Evolutionary conservation across 2,113 vertebrate genomes (phyloP).

Genomic region (Cephalopterus ornatus): DNA sequence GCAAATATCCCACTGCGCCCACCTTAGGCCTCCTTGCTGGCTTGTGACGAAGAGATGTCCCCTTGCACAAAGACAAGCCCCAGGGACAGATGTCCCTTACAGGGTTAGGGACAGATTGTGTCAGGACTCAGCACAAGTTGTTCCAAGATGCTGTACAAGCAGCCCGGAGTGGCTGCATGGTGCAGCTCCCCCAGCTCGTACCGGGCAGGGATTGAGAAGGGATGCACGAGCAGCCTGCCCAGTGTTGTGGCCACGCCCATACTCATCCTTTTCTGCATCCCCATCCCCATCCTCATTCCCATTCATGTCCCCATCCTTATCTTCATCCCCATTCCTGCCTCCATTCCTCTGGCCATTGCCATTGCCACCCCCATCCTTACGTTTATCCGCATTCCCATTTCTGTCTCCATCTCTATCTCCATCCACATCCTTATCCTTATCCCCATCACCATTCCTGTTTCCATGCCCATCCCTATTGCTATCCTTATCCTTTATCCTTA

Average conservation of each 20-base stretch:
- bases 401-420: background rate
- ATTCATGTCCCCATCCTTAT: background rate
- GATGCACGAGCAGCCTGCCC: accelerated
- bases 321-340: too few species aligned
- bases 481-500: background rate
- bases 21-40: background rate
- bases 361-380: accelerated
- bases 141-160: background rate
- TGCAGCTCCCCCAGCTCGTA: accelerated
- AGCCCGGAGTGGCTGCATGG: accelerated
- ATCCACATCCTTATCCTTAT: background rate
- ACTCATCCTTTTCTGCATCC: background rate
- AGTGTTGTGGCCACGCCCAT: background rate
- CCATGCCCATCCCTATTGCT: too few species aligned
- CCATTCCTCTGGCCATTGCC: too few species aligned
- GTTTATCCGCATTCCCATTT: accelerated
- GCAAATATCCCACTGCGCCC: accelerated
- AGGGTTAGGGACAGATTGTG: background rate
- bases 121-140: background rate
- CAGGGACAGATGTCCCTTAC: background rate
- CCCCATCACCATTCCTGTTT: background rate
- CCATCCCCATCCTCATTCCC: too few species aligned
- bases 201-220: accelerated
- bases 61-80: background rate
- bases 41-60: accelerated